Percentiles rank a stretch among this genome's conserved stretches.
phyloP scores from a whole-genome alignment of 2,113 vertebrate species.

The Corynorhinus townsendii region DNA sequence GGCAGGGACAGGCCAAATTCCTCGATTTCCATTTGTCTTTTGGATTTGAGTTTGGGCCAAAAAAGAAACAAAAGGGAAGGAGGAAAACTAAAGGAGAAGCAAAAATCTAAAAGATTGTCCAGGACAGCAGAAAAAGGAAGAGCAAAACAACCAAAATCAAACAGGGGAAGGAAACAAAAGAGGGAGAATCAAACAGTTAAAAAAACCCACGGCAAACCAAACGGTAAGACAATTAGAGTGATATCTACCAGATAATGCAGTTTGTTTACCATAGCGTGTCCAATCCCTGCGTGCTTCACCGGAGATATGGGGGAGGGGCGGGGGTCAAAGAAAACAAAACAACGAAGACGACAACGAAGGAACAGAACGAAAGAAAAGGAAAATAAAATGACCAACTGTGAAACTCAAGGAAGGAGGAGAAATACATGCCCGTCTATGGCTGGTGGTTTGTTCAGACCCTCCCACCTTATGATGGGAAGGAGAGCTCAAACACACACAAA shows the following conservation, averaged over 20 bases:
- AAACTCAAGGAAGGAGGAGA: constrained; percentile 79
- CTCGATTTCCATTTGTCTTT: constrained; percentile 56
- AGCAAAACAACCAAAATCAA: constrained; percentile 67
- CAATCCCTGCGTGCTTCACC: constrained; percentile 96
- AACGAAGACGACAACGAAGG: constrained; percentile 71
- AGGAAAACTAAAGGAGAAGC: constrained; percentile 39
- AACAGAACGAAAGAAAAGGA: constrained; percentile 77
- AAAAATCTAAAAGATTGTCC: constrained; percentile 58
- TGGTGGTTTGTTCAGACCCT: constrained; percentile 56
- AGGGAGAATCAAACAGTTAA: constrained; percentile 73
- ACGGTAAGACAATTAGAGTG: constrained; percentile 94
- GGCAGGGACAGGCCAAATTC: constrained; percentile 39
- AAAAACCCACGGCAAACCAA: constrained; percentile 79
- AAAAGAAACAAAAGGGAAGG: neutral
- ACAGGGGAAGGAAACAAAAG: constrained; percentile 64
- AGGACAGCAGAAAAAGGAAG: constrained; percentile 38
- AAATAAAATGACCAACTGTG: constrained; percentile 89
- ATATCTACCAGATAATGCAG: constrained; percentile 99
- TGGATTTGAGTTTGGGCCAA: constrained; percentile 61
- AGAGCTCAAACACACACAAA: constrained; percentile 49
- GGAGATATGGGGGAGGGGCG: constrained; percentile 56
- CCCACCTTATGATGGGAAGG: constrained; percentile 31
- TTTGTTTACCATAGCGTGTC: constrained; percentile 99
- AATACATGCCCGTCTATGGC: constrained; percentile 62
- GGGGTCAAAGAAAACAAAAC: constrained; percentile 69